Percentiles rank a stretch among this genome's conserved stretches.
phyloP scores from a whole-genome alignment of 2,888 invertebrate genomes.

The Drosophila falleni region DNA sequence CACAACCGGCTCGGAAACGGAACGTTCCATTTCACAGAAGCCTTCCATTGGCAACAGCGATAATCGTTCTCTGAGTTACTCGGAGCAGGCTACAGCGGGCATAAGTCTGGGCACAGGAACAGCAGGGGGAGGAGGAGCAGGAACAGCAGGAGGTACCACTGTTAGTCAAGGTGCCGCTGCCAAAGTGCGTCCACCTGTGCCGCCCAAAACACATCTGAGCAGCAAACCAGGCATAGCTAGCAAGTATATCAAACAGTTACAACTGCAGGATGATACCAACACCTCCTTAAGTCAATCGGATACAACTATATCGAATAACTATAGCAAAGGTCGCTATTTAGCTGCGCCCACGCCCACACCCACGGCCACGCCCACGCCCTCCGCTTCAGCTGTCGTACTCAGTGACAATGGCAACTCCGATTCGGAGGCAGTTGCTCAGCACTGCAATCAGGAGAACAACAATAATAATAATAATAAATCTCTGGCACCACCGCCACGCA shows the following conservation, averaged over 20 bases:
- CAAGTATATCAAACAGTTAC: constrained; percentile 84
- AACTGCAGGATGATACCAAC: constrained; percentile 83
- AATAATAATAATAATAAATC: constrained; percentile 79
- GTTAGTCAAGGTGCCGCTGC: constrained; percentile 38
- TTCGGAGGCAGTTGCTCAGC: constrained; percentile 69
- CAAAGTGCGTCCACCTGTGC: constrained; percentile 77
- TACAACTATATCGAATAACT: constrained; percentile 85
- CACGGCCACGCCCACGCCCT: constrained; percentile 28
- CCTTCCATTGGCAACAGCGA: constrained; percentile 86
- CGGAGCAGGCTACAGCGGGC: constrained; percentile 65
- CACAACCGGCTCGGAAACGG: constrained; percentile 92
- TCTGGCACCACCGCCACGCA: constrained; percentile 86
- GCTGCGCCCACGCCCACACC: constrained; percentile 54
- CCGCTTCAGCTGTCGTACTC: constrained; percentile 44
- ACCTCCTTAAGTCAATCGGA: constrained; percentile 85
- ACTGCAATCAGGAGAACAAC: constrained; percentile 85
- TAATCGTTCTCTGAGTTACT: constrained; percentile 81
- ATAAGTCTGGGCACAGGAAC: background rate
- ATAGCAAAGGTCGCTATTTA: constrained; percentile 82
- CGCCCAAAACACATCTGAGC: constrained; percentile 80
- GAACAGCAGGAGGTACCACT: constrained; percentile 14
- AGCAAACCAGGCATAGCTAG: constrained; percentile 81
- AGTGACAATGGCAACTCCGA: constrained; percentile 85
- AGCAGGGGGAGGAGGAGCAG: background rate
- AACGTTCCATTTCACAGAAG: constrained; percentile 91